Evolutionary conservation across 23 tunicate genomes (phyloP).

Genomic region (Trididemnum miniatum): DNA sequence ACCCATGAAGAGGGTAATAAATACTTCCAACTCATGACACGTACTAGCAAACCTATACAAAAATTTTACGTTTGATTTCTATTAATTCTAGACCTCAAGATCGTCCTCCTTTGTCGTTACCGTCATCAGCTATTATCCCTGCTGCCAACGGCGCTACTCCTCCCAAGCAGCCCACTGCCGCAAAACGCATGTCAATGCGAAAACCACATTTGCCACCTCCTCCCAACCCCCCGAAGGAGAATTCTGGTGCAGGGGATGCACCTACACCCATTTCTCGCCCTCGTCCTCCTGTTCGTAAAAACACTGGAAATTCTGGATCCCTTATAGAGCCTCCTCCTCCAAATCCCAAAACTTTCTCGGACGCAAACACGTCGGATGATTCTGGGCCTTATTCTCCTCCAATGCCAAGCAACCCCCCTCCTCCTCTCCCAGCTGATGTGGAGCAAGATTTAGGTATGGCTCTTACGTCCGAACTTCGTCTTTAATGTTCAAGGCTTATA

Average conservation of each 20-base stretch:
- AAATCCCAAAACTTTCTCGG: background rate
- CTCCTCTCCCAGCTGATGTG: conserved; percentile 14
- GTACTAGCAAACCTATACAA: too few relatives aligned
- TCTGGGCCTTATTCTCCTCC: conserved; percentile 17
- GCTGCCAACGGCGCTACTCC: background rate
- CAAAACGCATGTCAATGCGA: conserved; percentile 3
- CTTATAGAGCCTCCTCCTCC: conserved; percentile 14
- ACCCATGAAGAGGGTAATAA: too few relatives aligned
- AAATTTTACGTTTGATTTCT: too few relatives aligned
- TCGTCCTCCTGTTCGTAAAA: conserved; percentile 7
- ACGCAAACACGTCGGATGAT: background rate
- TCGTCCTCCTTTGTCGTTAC: conserved; percentile 5
- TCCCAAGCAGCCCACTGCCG: conserved; percentile 7
- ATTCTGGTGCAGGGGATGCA: background rate
- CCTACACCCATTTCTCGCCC: background rate
- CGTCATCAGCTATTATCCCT: background rate
- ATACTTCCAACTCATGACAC: too few relatives aligned
- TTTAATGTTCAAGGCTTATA: too few relatives aligned
- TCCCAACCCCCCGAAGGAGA: conserved; percentile 16
- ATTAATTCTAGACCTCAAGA: conserved; percentile 4
- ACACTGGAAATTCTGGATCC: background rate
- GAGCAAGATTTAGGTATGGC: conserved; percentile 10
- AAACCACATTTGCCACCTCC: conserved; percentile 30
- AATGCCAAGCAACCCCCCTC: conserved; percentile 10
- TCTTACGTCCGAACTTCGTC: conserved; percentile 21